Evolutionary conservation across 1,140 invertebrate species (phyloP), one percentile per base, ranked within the genome.

Genomic region (Polyergus mexicanus): DNA sequence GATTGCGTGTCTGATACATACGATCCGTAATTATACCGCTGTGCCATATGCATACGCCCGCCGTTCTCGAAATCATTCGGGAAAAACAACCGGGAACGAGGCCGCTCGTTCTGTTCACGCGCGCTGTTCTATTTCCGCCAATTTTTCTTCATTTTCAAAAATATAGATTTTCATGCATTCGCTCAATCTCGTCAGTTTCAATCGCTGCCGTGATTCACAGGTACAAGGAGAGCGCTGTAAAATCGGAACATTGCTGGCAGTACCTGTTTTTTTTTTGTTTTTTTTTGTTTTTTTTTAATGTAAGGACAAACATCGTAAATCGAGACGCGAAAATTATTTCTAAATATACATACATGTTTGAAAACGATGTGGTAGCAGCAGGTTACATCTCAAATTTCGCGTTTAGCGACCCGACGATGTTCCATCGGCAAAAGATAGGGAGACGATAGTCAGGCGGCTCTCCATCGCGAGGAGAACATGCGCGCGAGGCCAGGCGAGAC

Each of bases 1-100:
- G 94, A 95, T 95, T 94, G 92, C 94, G 94, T 94, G 94, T 95
- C 94, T 94, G 94, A 94, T 94, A 94, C 94, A 94, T 94, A 92
- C 93, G 93, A 93, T 90, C 94, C 92, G 93, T 93, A 94, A 94
- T 94, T 94, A 93, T 92, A 89, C 88, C 85, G 76, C 81, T 74
- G 86, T 90, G 88, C 84, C 86, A 84, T 84, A 76, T 85, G 80
- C 77, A 89, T 74, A 63, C 32, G 75, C 78, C 68, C 84, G 88
- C 68, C 84, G 88, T 81, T 68, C 78, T 69, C 77, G 81, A 68
- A 84, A 86, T 86, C 84, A 78, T 78, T 75, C 58, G 28, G 35
- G 71, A 54, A 74, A 41, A 74, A 60, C 71, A 74, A 19, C 19
- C 28, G 74, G 68, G 22, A 80, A 56, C 77, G 63, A 69, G 63